Conservation (phyloP, 2,888 invertebrate species). For the Thymelicus sylvestris region DNA sequence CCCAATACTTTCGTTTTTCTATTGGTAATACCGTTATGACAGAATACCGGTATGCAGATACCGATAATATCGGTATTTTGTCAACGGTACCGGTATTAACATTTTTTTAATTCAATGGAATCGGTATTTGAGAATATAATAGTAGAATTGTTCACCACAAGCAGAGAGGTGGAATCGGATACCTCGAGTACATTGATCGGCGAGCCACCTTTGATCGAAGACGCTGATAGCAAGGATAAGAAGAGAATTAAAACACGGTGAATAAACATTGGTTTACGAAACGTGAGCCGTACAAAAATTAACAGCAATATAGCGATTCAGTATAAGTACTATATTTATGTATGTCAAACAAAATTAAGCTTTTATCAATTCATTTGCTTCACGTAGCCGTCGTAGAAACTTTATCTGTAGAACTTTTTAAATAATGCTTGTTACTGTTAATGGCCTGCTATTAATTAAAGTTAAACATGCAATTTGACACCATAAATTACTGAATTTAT, state of each 20-base stretch:
- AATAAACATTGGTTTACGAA: constrained; percentile 29
- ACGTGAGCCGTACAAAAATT: neutral
- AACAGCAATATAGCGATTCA: no score
- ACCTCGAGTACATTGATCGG: constrained; percentile 74
- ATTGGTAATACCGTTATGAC: neutral
- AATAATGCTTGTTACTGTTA: neutral
- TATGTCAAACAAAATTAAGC: neutral
- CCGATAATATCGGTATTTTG: no score
- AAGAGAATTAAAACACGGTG: constrained; percentile 78
- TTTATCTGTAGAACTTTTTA: neutral
- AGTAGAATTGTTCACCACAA: constrained; percentile 25
- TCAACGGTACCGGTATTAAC: no score
- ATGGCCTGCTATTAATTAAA: neutral
- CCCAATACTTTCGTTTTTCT: neutral
- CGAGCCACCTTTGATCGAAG: constrained; percentile 68
- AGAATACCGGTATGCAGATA: neutral
- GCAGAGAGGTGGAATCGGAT: constrained; percentile 73
- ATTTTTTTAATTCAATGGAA: neutral
- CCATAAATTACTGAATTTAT: neutral
- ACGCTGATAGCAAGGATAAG: constrained; percentile 63
- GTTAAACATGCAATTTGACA: neutral
- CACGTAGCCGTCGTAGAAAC: neutral
- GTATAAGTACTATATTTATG: neutral
- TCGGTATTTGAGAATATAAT: constrained; percentile 4
- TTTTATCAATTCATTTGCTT: neutral